Percentiles rank a stretch among this genome's conserved stretches.
phyloP scores from a whole-genome alignment of 1,140 invertebrate species.

The Acromyrmex heyeri region DNA sequence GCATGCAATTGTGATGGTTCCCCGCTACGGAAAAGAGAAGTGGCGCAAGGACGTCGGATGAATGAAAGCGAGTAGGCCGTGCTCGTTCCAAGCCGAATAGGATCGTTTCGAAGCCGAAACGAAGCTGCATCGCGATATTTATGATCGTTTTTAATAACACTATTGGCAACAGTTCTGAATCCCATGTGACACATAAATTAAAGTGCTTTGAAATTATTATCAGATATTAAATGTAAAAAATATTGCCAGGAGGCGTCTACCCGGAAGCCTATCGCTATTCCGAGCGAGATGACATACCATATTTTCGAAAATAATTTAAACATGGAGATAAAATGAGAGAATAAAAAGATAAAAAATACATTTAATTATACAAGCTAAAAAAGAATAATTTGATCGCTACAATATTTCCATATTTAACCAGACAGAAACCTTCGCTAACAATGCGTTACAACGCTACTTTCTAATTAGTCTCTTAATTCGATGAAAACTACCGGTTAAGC shows the following conservation, averaged over 20 bases:
- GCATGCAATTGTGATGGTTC: slow-evolving; percentile 67
- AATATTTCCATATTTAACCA: slow-evolving; percentile 6
- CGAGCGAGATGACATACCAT: not conserved
- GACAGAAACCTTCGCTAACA: slow-evolving; percentile 25
- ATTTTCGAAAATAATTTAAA: slow-evolving; percentile 1
- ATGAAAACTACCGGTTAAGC: slow-evolving; percentile 47
- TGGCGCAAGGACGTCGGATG: slow-evolving; percentile 71
- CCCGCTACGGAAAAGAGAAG: slow-evolving; percentile 57
- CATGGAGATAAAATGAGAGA: not conserved
- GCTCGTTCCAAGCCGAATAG: not conserved
- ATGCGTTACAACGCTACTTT: slow-evolving; percentile 51
- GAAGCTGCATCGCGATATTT: slow-evolving; percentile 24
- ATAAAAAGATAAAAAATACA: not conserved
- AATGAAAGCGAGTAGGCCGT: slow-evolving; percentile 68
- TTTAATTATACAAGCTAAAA: not conserved
- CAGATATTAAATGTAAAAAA: not conserved
- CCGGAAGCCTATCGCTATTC: not conserved
- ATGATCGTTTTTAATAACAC: slow-evolving; percentile 18
- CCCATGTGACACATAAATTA: not conserved
- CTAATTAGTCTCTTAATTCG: slow-evolving; percentile 52
- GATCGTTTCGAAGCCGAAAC: slow-evolving; percentile 40
- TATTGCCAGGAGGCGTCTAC: not conserved
- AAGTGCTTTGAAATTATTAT: not conserved
- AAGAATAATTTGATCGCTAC: not conserved
- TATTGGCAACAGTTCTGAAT: not conserved